phyloP scores from a whole-genome alignment of 2,113 vertebrate species.

The Paraplagusia blochii region DNA sequence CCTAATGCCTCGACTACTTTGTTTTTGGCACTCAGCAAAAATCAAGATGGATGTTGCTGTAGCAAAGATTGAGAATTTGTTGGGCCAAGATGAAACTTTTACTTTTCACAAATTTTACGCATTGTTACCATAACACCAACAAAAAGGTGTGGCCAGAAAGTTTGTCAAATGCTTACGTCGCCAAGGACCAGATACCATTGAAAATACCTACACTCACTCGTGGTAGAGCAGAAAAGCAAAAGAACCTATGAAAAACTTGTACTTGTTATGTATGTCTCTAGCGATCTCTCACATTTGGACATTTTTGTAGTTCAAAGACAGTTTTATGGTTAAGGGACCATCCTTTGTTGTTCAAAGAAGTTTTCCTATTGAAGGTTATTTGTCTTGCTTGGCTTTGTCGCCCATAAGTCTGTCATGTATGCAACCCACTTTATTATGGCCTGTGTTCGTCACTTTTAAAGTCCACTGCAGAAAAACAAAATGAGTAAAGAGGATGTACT shows the following conservation, averaged over 20 bases:
- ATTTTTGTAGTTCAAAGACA: no score
- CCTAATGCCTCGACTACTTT: conserved; percentile 35
- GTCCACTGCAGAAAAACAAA: conserved; percentile 21
- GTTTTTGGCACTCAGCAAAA: conserved; percentile 65
- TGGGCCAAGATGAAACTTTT: conserved; percentile 36
- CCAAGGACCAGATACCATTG: no score
- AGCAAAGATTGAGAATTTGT: conserved; percentile 47
- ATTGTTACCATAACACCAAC: conserved; percentile 8
- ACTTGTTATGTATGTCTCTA: no score
- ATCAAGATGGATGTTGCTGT: conserved; percentile 64
- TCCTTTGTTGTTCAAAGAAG: conserved; percentile 25
- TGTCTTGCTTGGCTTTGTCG: conserved; percentile 30
- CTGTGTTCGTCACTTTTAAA: conserved; percentile 28
- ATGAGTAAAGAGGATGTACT: background rate
- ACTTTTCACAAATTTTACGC: conserved; percentile 37
- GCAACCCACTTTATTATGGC: conserved; percentile 33
- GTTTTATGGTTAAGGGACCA: conserved; percentile 14
- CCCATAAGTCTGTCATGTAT: conserved; percentile 40
- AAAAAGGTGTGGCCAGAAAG: conserved; percentile 17
- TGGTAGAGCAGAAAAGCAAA: no score
- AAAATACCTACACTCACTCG: no score
- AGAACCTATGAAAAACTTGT: no score
- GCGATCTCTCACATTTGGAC: no score
- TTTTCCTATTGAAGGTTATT: conserved; percentile 44
- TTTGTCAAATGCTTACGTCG: conserved; percentile 13